Evolutionary conservation across 2,888 invertebrate genomes (phyloP), one percentile per base, ranked within the genome.

Genomic region (Hipparchia semele): DNA sequence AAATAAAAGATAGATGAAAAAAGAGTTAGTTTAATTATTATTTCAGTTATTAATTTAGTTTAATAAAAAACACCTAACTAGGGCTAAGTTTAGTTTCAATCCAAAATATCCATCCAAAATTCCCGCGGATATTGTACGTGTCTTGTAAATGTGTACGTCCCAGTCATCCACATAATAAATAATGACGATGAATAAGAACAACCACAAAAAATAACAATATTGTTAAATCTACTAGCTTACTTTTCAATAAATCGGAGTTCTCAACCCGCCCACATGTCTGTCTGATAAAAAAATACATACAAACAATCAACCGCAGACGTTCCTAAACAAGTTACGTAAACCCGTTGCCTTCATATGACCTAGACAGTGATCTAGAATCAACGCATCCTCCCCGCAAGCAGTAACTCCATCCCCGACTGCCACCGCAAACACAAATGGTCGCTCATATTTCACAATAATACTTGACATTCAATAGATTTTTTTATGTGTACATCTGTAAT

Each of bases 371-470:
- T 78, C 77, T 79, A 78, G 75, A 79, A 76, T 69, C 75, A 75
- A 74, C 74, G 69, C 76, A 80, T 79, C 79, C 76, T 76, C 76
- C 78, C 76, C 77, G 73, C 77, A 78, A 76, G 72, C 73, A 74
- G 73, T 74, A 75, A 74, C 74, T 56, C 67, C 75, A 74, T 75
- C 74, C 69, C 49, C 69, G 56, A 75, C 73, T 75, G 77, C 73
- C 75, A 82, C 82, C 82, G 79, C 82, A 82, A 80, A 79, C 74
- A 62, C 33, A 59, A 65, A 74, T 49, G 49, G 62, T 73, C 73
- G 79, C 81, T 82, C 82, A 82, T 81, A 82, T 82, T 82, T 81
- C 82, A 81, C 80, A 81, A 77, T 79, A 78, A 73, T 68, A 60
- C 75, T 75, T 76, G 81, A 79, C 77, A 81, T 79, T 78, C 73